These are phyloP conservation scores for Tinamus guttatus DNA, from an alignment of 2,113 vertebrate genomes.

Conservation along the genomic window DNA sequence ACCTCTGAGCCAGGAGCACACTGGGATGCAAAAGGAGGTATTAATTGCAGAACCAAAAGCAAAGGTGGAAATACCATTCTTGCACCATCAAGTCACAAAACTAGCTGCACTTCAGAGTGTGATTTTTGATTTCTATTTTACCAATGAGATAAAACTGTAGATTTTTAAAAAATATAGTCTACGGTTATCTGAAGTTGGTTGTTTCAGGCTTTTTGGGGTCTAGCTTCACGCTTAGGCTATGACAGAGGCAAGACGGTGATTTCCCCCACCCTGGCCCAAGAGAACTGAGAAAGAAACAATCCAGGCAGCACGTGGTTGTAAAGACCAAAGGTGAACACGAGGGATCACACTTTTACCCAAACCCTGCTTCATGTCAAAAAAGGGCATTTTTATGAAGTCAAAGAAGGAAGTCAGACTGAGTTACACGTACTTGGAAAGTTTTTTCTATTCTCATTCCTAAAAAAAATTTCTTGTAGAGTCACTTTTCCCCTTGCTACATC, in stretches of 20 bases:
- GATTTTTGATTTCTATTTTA: background rate
- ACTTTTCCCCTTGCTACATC: background rate
- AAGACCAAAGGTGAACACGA: background rate
- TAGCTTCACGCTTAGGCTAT: background rate
- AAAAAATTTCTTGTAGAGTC: background rate
- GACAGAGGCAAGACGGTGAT: background rate
- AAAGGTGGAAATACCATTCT: background rate
- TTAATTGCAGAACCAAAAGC: constrained; percentile 27
- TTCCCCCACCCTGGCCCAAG: background rate
- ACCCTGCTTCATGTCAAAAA: background rate
- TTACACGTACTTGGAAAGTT: background rate
- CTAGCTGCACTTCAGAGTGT: background rate
- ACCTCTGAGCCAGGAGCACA: constrained; percentile 87
- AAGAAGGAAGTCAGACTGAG: background rate
- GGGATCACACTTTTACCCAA: background rate
- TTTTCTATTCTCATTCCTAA: background rate
- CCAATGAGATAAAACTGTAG: background rate
- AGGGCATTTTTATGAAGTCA: background rate
- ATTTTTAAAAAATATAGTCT: background rate
- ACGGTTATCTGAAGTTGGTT: background rate
- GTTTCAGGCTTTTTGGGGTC: background rate
- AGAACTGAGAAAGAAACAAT: background rate
- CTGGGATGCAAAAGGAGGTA: constrained; percentile 74
- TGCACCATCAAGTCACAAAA: background rate
- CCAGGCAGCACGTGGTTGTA: background rate